Percentiles rank a stretch among this genome's conserved stretches.
Conservation (phyloP, 2,888 invertebrate species). For the Bugula neritina region DNA sequence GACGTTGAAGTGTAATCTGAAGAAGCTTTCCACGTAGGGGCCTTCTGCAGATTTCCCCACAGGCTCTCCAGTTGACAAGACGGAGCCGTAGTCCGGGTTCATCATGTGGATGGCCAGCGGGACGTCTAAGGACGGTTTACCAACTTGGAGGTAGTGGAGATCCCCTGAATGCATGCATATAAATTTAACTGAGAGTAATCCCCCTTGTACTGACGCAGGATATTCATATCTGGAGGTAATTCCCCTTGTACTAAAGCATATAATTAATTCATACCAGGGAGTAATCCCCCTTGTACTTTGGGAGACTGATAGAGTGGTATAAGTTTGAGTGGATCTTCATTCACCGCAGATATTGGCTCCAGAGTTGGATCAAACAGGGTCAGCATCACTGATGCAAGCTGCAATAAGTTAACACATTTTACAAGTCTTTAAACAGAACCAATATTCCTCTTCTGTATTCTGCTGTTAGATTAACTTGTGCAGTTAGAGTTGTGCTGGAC, state of each 20-base stretch:
- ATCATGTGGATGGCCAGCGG: constrained; percentile 41
- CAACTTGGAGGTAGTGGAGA: constrained; percentile 48
- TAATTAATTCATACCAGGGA: constrained; percentile 51
- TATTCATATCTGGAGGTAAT: constrained; percentile 47
- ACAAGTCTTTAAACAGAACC: too few relatives aligned
- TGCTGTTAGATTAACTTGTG: too few relatives aligned
- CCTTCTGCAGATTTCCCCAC: constrained; percentile 32
- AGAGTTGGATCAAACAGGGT: constrained; percentile 51
- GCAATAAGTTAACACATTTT: too few relatives aligned
- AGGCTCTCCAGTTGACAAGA: constrained; percentile 42
- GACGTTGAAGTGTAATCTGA: constrained; percentile 51
- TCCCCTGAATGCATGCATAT: constrained; percentile 39
- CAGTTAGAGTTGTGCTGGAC: too few relatives aligned
- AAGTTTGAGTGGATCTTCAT: constrained; percentile 46
- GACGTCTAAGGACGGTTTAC: constrained; percentile 44
- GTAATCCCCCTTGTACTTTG: constrained; percentile 42
- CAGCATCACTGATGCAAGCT: constrained; percentile 51
- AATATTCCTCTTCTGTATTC: too few relatives aligned
- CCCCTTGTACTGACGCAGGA: constrained; percentile 44
- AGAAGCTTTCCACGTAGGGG: constrained; percentile 38
- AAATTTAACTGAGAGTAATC: constrained; percentile 48
- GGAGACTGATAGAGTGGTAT: constrained; percentile 52
- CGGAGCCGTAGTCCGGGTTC: constrained; percentile 43
- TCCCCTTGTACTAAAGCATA: constrained; percentile 44
- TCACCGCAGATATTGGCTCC: constrained; percentile 40